Evolutionary conservation across 2,888 invertebrate species (phyloP), one percentile per base, ranked within the genome.

Genomic region (Drosophila hawaiiensis): DNA sequence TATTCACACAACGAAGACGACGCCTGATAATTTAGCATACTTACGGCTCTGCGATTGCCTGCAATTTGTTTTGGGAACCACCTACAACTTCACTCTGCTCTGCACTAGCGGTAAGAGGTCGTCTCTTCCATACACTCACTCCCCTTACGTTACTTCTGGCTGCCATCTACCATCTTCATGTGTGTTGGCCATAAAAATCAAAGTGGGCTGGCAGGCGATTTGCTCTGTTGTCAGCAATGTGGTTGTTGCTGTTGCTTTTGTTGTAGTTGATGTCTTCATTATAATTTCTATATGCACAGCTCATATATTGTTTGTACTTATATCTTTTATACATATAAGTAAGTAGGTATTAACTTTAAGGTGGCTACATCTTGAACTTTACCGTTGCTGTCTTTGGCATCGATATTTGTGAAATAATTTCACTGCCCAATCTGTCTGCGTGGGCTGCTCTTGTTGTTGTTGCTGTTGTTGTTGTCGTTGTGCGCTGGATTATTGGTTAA

Each of bases 191-290:
- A 89, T 84, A 82, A 89, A 86, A 86, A 89, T 89, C 89, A 89
- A 89, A 89, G 84, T 89, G 86, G 89, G 89, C 89, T 89, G 89
- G 84, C 82, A 68, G 86, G 89, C 87, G 84, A 84, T 85, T 88
- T 83, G 83, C 75, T 73, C 73, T 74, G 72, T 80, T 83, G 83
- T 85, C 83, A 82, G 78, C 65, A 31, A 70, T 81, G 64, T 68
- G 53, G 43, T 58, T 61, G 59, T 66, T 37, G 37, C 16, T 37
- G 37, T 37, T 37, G 6, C 22, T 56, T 68, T 65, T 68, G 64
- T 54, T 69, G 74, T 83, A 82, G 87, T 87, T 87, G 89, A 87
- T 87, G 86, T 87, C 86, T 87, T 87, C 83, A 87, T 87, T 87
- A 87, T 87, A 87, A 89, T 87, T 89, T 89, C 77, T 73, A 81